Percentiles rank a stretch among this genome's conserved stretches.
Evolutionary conservation across 1,140 invertebrate species (phyloP).

Genomic region (Drosophila sturtevanti): DNA sequence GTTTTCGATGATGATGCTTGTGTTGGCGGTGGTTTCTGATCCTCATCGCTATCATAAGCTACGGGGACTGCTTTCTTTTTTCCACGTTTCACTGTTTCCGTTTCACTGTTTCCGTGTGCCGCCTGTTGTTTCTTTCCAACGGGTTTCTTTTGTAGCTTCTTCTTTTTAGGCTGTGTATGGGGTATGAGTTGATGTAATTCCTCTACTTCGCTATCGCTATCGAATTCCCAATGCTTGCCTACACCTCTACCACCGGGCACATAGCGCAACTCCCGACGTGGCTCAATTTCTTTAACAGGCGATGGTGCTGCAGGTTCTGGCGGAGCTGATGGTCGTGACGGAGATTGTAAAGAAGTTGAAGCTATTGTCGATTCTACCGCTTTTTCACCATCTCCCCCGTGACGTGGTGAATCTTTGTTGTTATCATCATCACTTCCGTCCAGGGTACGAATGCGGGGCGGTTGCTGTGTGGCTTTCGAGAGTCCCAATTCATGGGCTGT

Average conservation of each 20-base stretch:
- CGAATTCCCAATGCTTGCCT: conserved; percentile 92
- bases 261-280: conserved; percentile 86
- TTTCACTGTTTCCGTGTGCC: not conserved
- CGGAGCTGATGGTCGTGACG: not conserved
- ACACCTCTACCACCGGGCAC: conserved; percentile 89
- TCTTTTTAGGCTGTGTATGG: conserved; percentile 54
- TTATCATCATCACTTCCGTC: conserved; percentile 76
- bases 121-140: conserved; percentile 32
- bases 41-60: conserved; percentile 51
- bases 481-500: conserved; percentile 86
- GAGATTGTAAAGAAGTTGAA: conserved; percentile 30
- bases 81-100: conserved; percentile 25
- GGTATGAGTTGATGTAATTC: conserved; percentile 64
- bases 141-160: conserved; percentile 60
- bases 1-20: conserved; percentile 48
- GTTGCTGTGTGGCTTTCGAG: conserved; percentile 75
- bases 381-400: conserved; percentile 37
- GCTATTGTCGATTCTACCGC: conserved; percentile 12
- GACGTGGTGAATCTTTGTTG: conserved; percentile 48
- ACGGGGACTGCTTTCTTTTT: conserved; percentile 30
- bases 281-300: conserved; percentile 75
- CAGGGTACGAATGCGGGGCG: conserved; percentile 70
- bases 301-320: not conserved
- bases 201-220: conserved; percentile 83
- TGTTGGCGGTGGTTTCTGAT: conserved; percentile 18